Percentiles rank a stretch among this genome's conserved stretches.
Evolutionary conservation across 2,797 vertebrate genomes (phyloP).

Genomic region (Liasis olivaceus): DNA sequence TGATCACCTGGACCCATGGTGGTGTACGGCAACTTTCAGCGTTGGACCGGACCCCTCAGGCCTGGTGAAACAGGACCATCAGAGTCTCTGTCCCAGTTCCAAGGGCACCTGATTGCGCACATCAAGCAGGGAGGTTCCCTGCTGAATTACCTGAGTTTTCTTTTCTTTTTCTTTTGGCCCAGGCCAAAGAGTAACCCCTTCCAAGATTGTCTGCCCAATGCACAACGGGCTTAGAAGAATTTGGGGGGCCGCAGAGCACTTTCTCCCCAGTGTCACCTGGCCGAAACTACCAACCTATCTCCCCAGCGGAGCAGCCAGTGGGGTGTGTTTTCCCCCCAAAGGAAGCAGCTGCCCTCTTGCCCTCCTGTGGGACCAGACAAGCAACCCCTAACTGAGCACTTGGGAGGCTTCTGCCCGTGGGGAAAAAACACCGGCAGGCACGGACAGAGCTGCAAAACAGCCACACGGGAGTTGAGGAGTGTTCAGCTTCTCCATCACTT

Average conservation of each 20-base stretch:
- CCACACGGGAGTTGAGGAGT: slow-evolving; percentile 34
- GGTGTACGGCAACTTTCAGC: neutral
- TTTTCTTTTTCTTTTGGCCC: neutral
- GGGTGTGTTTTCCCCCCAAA: neutral
- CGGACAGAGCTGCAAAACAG: neutral
- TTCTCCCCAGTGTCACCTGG: neutral
- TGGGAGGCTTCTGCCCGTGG: neutral
- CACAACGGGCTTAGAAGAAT: neutral
- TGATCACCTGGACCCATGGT: neutral
- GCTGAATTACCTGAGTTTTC: neutral
- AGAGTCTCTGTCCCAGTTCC: neutral
- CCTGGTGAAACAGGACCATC: neutral
- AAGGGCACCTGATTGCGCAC: neutral
- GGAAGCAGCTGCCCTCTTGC: neutral
- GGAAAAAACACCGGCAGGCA: neutral
- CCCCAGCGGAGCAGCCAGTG: neutral
- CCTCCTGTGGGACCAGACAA: neutral
- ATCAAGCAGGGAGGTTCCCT: neutral
- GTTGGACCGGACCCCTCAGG: neutral
- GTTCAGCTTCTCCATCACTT: slow-evolving; percentile 10
- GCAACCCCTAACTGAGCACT: neutral
- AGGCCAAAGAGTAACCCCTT: neutral
- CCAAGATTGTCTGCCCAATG: neutral
- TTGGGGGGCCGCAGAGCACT: neutral
- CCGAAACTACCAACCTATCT: slow-evolving; percentile 14